Evolutionary conservation across 1,140 invertebrate genomes (phyloP).

Genomic region (Bombus balteatus): DNA sequence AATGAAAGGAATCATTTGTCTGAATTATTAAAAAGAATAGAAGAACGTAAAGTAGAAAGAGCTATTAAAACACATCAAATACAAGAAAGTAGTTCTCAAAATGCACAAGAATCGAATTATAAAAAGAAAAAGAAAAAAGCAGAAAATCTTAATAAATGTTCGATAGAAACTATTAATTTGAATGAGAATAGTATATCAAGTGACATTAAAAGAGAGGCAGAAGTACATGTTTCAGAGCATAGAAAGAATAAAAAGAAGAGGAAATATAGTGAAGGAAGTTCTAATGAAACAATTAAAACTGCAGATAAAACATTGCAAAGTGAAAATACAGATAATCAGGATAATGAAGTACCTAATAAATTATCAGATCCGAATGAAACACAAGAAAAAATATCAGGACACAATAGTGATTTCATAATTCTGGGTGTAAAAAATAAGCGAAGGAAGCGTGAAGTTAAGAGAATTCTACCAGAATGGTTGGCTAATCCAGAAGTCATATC

Average conservation of each 20-base stretch:
- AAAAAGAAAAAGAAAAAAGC: not conserved
- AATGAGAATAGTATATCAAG: not conserved
- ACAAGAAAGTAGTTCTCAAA: not conserved
- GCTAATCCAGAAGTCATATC: constrained; percentile 90
- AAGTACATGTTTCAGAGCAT: too few species aligned
- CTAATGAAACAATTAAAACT: not conserved
- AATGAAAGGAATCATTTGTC: constrained; percentile 84
- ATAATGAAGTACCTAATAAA: not conserved
- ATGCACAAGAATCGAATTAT: not conserved
- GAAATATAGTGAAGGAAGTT: not conserved
- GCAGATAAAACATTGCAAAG: not conserved
- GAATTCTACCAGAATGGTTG: constrained; percentile 94
- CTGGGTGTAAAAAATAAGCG: constrained; percentile 71
- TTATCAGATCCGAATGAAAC: too few species aligned
- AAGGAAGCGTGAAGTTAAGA: constrained; percentile 83
- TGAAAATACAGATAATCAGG: constrained; percentile 19
- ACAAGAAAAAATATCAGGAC: too few species aligned
- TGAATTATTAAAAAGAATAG: constrained; percentile 84
- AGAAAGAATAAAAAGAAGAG: constrained; percentile 38
- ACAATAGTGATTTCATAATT: constrained; percentile 69
- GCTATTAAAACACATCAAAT: not conserved
- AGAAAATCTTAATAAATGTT: not conserved
- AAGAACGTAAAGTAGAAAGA: constrained; percentile 79
- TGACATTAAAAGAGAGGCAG: not conserved
- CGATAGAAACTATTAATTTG: not conserved